A percentile compares a stretch with the other conserved stretches of the same genome.
Conservation (phyloP, 1,140 invertebrate species). For the Nephila pilipes region DNA sequence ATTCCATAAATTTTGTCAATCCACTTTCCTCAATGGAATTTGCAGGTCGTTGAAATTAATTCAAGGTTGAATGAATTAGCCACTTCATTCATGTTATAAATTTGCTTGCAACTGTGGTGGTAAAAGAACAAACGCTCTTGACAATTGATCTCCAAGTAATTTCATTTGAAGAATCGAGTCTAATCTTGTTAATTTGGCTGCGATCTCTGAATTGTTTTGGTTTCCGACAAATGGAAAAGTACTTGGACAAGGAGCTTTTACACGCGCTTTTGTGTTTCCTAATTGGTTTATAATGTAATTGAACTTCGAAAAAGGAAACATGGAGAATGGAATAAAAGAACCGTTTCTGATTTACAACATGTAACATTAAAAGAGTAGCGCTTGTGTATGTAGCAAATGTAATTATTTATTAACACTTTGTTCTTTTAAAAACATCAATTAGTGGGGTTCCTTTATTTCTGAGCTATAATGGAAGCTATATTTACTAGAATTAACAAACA, state of each 20-base stretch:
- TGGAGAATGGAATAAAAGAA: too few species aligned
- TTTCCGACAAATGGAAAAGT: neutral
- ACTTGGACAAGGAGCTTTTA: neutral
- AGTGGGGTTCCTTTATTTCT: too few species aligned
- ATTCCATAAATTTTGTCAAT: slow-evolving; percentile 32
- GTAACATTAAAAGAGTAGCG: too few species aligned
- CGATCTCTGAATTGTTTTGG: neutral
- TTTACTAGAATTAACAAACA: too few species aligned
- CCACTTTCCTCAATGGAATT: slow-evolving; percentile 46
- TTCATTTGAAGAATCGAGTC: neutral
- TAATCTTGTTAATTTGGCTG: slow-evolving; percentile 6
- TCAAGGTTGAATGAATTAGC: slow-evolving; percentile 53
- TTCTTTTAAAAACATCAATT: too few species aligned
- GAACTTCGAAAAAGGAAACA: too few species aligned
- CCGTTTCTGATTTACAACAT: too few species aligned
- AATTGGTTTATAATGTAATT: neutral
- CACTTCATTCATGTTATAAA: slow-evolving; percentile 46
- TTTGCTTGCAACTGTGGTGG: slow-evolving; percentile 1
- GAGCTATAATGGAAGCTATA: too few species aligned
- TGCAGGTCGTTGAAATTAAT: slow-evolving; percentile 56
- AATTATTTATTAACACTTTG: too few species aligned
- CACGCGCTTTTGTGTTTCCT: neutral
- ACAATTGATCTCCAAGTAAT: slow-evolving; percentile 4
- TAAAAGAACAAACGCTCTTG: slow-evolving; percentile 7
- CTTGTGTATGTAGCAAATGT: too few species aligned